Percentiles rank a stretch among this genome's conserved stretches.
Evolutionary conservation across 1,140 invertebrate species (phyloP).

Genomic region (Sycophila sp.): DNA sequence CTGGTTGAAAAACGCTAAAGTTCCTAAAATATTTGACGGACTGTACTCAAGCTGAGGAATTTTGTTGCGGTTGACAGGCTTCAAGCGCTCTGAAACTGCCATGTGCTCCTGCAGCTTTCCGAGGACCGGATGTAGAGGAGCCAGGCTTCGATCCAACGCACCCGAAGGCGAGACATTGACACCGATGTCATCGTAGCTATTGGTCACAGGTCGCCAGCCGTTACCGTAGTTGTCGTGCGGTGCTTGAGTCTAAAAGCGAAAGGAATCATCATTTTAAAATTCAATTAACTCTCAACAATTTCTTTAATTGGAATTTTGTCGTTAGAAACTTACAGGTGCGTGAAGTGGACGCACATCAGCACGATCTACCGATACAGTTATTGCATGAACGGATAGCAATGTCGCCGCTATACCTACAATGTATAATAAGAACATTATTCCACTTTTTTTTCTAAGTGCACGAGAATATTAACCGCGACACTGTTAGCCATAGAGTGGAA

Average conservation of each 20-base stretch:
- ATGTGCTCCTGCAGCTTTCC: constrained; percentile 60
- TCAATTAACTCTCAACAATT: too few species aligned
- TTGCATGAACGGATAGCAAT: constrained; percentile 51
- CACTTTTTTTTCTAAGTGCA: too few species aligned
- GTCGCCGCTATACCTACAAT: constrained; percentile 52
- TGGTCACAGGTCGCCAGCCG: constrained; percentile 59
- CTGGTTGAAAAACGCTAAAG: constrained; percentile 62
- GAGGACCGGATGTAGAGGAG: constrained; percentile 52
- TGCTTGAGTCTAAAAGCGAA: not conserved
- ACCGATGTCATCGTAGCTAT: constrained; percentile 54
- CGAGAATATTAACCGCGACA: too few species aligned
- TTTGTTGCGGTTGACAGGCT: constrained; percentile 49
- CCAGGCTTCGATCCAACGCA: constrained; percentile 47
- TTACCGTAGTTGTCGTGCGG: constrained; percentile 58
- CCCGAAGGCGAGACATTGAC: constrained; percentile 50
- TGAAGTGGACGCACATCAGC: constrained; percentile 56
- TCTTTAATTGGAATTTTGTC: too few species aligned
- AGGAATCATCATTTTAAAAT: too few species aligned
- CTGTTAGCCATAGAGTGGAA: too few species aligned
- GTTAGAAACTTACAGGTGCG: too few species aligned
- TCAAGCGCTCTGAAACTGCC: constrained; percentile 52
- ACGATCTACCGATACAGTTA: constrained; percentile 58
- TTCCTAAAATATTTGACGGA: constrained; percentile 64
- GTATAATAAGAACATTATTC: too few species aligned
- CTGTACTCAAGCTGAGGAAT: constrained; percentile 50